A percentile compares a stretch with the other conserved stretches of the same genome.
These are phyloP conservation scores for Proterorhinus semilunaris DNA, from an alignment of 2,113 vertebrate genomes.

Conservation along the genomic window DNA sequence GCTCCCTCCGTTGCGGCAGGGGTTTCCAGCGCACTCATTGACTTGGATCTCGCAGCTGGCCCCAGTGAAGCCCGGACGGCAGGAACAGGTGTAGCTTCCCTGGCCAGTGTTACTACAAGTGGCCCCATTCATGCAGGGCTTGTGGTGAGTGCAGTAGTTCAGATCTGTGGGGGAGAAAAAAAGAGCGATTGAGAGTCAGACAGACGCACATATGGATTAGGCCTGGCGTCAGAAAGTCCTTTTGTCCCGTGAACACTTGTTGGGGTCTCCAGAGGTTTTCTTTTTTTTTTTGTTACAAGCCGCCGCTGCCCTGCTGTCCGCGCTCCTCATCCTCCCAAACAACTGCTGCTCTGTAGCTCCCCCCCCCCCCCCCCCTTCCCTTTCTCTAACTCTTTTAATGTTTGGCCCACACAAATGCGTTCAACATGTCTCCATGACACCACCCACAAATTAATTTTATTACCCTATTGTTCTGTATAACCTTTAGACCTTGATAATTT, in stretches of 20 bases:
- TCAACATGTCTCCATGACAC: background rate
- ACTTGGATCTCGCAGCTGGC: conserved; percentile 90
- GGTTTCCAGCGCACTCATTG: conserved; percentile 86
- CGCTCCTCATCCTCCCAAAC: conserved; percentile 10
- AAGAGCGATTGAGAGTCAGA: conserved; percentile 5
- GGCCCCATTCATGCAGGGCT: conserved; percentile 94
- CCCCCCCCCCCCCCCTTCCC: background rate
- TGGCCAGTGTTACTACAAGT: conserved; percentile 97
- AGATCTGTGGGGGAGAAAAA: conserved; percentile 80
- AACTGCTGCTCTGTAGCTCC: conserved; percentile 13
- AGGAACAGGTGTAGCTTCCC: conserved; percentile 98
- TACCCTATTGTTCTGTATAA: too few species aligned
- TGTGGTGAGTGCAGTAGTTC: conserved; percentile 99
- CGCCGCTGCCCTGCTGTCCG: conserved; percentile 7
- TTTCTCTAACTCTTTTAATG: background rate
- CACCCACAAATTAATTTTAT: background rate
- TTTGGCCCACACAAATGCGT: background rate
- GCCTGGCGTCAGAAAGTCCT: conserved; percentile 47
- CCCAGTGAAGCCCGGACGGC: conserved; percentile 88
- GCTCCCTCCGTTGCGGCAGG: conserved; percentile 93
- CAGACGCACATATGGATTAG: conserved; percentile 70
- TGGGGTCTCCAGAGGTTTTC: conserved; percentile 15
- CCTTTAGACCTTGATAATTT: too few species aligned
- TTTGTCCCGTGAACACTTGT: conserved; percentile 32
- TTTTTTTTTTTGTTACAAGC: conserved; percentile 8